Evolutionary conservation across 2,797 vertebrate species (phyloP).

Genomic region (Anguilla anguilla): DNA sequence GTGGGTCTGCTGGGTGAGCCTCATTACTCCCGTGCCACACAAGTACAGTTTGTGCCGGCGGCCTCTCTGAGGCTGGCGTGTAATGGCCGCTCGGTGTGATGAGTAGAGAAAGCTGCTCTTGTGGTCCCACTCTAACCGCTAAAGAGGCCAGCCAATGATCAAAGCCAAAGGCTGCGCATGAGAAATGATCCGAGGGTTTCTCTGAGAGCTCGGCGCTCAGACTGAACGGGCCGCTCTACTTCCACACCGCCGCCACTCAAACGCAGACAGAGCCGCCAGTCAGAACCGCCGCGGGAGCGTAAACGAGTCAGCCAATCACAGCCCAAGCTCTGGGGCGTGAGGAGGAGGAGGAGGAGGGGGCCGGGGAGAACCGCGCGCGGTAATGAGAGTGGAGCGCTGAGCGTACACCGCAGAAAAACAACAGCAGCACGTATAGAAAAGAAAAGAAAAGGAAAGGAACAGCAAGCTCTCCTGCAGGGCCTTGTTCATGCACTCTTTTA

Average conservation of each 20-base stretch:
- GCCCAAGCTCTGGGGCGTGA: background rate
- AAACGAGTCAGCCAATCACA: background rate
- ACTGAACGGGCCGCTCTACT: slow-evolving; percentile 28
- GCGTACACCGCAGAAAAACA: background rate
- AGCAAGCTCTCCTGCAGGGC: too few relatives aligned
- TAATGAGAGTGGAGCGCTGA: background rate
- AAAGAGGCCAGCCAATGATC: slow-evolving; percentile 53
- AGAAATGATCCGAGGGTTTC: slow-evolving; percentile 58
- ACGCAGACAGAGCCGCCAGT: background rate
- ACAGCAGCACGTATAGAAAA: too few relatives aligned
- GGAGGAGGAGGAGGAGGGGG: background rate
- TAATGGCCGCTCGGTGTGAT: slow-evolving; percentile 48
- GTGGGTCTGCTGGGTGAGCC: slow-evolving; percentile 21
- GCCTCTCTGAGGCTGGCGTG: slow-evolving; percentile 27
- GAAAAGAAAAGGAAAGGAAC: too few relatives aligned
- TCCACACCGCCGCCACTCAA: slow-evolving; percentile 38
- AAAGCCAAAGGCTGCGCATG: slow-evolving; percentile 54
- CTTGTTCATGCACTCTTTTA: too few relatives aligned
- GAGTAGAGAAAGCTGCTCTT: slow-evolving; percentile 45
- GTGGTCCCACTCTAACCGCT: slow-evolving; percentile 39
- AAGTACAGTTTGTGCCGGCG: slow-evolving; percentile 42
- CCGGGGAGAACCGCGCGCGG: background rate
- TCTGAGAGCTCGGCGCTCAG: slow-evolving; percentile 42
- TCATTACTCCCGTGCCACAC: slow-evolving; percentile 29
- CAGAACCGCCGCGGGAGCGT: background rate